Base-by-base conservation (phyloP, 2,113 vertebrate species). In the Nestor notabilis region DNA sequence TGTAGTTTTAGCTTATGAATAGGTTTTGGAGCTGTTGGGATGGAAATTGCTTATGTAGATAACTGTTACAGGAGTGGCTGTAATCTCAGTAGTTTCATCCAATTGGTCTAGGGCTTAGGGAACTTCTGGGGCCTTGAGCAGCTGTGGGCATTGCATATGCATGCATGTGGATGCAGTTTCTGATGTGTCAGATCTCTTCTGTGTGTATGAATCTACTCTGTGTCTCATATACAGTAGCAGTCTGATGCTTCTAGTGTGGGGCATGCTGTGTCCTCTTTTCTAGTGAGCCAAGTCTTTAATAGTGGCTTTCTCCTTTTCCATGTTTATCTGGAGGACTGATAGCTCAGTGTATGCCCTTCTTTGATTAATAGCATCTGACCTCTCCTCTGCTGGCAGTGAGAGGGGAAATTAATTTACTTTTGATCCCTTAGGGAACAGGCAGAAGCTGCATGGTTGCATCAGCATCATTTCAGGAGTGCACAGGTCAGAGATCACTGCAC, bases 331-430 rank as follows among this genome's bases (percentile, higher is more conserved):
- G 39, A 74, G 60, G 71, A 89, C n/a, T 21, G 65, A 74, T n/a
- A 18, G 74, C 27, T 76, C 37, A 33, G 41, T n/a, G 47, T 65
- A 24, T 86, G 87, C 66, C 16, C 17, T 49, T 58, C 61, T 79
- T 82, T 81, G 86, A 85, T 78, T 74, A 80, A 56, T 31, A 41
- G 76, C 41, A 70, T 69, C 64, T 76, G 83, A 84, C 56, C 41
- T 87, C 28, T 61, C 68, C 61, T 83, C 68, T 68, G 56, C 33
- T 84, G 72, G 43, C 83, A 88, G 29, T 58, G 39, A 53, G 68
- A 69, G 72, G 43, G n/a, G 47, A 63, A 71, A 29, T 78, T 61
- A 33, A 75, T 74, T 85, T 75, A 50, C 29, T 68, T 52, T 47
- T 2, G 8, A 37, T 72, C 44, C 74, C 63, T 28, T 63, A 20